A percentile compares a stretch with the other conserved stretches of the same genome.
Conservation (phyloP, 2,888 invertebrate species). For the Amphipyra tragopoginis region DNA sequence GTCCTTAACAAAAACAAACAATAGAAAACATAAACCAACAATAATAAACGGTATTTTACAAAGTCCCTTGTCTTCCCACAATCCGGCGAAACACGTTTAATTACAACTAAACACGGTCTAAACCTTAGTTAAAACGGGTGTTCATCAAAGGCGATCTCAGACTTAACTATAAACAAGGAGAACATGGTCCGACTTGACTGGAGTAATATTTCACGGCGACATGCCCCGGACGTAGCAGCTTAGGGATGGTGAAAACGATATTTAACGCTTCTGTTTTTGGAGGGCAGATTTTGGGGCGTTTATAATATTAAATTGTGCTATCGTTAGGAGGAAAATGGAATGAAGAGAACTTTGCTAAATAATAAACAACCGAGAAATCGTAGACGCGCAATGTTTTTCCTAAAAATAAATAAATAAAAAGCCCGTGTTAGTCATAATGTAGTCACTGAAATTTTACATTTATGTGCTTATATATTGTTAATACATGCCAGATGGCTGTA, state of each 20-base stretch:
- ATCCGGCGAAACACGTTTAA: slow-evolving; percentile 19
- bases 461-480: too few relatives aligned
- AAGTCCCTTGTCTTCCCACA: slow-evolving; percentile 14
- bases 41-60: slow-evolving; percentile 9
- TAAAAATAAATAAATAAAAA: too few relatives aligned
- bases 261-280: too few relatives aligned
- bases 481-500: too few relatives aligned
- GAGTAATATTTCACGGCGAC: slow-evolving; percentile 33
- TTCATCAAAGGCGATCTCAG: slow-evolving; percentile 40
- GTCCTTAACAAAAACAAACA: background rate
- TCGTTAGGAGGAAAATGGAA: too few relatives aligned
- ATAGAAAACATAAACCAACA: slow-evolving; percentile 3
- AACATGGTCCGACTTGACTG: slow-evolving; percentile 23
- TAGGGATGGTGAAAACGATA: slow-evolving; percentile 3
- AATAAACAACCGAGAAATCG: too few relatives aligned
- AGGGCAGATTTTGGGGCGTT: too few relatives aligned
- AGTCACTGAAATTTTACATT: too few relatives aligned
- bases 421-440: too few relatives aligned
- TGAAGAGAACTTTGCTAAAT: too few relatives aligned
- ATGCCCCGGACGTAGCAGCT: slow-evolving; percentile 8
- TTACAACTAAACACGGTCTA: slow-evolving; percentile 33
- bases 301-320: too few relatives aligned
- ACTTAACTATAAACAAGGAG: slow-evolving; percentile 35
- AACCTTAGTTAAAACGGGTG: slow-evolving; percentile 27
- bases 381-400: too few relatives aligned